These are phyloP conservation scores for Cervus canadensis DNA, from an alignment of 2,113 vertebrate genomes.

Conservation along the genomic window DNA sequence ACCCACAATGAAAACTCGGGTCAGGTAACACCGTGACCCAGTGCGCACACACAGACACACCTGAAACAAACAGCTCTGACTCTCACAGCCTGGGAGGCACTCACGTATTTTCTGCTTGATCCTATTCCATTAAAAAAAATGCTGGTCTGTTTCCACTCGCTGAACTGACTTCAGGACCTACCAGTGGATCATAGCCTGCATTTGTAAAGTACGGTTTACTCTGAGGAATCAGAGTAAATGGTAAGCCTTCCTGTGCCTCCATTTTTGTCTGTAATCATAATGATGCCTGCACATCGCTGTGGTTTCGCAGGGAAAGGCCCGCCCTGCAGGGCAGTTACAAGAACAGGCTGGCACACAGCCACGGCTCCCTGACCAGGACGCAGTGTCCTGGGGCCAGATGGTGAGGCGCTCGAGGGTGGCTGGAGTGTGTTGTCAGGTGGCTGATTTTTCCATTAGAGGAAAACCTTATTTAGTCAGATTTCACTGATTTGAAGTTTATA, in stretches of 20 bases:
- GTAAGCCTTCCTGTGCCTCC: background rate
- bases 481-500: background rate
- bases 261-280: background rate
- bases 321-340: accelerated
- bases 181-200: background rate
- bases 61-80: background rate
- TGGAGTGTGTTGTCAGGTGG: background rate
- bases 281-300: accelerated
- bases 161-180: background rate
- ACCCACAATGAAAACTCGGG: background rate
- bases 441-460: background rate
- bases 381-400: background rate
- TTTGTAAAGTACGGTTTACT: background rate
- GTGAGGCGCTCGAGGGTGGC: accelerated
- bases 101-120: background rate
- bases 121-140: background rate
- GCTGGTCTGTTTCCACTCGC: background rate
- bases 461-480: background rate
- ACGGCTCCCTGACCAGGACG: background rate
- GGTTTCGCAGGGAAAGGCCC: accelerated
- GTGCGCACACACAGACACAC: accelerated
- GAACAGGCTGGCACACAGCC: background rate
- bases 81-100: background rate
- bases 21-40: background rate
- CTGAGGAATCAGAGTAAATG: background rate